Conservation (phyloP, 1,140 invertebrate species). For the Phocides pigmalion region DNA sequence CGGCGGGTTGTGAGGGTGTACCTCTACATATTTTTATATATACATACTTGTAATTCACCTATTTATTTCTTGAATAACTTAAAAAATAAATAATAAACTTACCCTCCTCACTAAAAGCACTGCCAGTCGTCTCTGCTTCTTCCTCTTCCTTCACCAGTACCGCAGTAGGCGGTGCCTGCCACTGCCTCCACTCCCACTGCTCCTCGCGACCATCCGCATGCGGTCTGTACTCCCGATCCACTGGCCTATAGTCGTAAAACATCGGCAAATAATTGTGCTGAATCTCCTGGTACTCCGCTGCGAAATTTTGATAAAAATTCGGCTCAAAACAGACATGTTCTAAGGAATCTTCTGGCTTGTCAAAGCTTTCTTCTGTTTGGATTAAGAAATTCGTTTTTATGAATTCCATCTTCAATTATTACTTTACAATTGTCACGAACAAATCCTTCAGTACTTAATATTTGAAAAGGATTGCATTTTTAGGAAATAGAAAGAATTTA, state of each 20-base stretch:
- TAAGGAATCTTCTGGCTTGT: slow-evolving; percentile 36
- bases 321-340: slow-evolving; percentile 41
- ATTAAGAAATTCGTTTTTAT: slow-evolving; percentile 48
- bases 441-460: no score
- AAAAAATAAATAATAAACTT: slow-evolving; percentile 6
- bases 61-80: background rate
- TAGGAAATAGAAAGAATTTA: no score
- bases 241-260: slow-evolving; percentile 52
- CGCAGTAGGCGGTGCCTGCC: slow-evolving; percentile 23
- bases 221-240: background rate
- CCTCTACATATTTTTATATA: no score
- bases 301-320: slow-evolving; percentile 41
- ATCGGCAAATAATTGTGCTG: slow-evolving; percentile 54
- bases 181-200: slow-evolving; percentile 28
- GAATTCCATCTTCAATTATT: slow-evolving; percentile 48
- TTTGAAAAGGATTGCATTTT: no score
- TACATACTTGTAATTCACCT: no score
- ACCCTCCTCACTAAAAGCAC: slow-evolving; percentile 58
- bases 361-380: slow-evolving; percentile 42
- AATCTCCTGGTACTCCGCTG: slow-evolving; percentile 41
- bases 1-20: no score
- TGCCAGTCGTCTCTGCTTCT: slow-evolving; percentile 40
- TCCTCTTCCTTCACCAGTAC: slow-evolving; percentile 59
- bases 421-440: no score
- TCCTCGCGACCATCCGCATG: slow-evolving; percentile 5